Conservation (phyloP, 2,888 invertebrate species). For the Clitarchus hookeri region DNA sequence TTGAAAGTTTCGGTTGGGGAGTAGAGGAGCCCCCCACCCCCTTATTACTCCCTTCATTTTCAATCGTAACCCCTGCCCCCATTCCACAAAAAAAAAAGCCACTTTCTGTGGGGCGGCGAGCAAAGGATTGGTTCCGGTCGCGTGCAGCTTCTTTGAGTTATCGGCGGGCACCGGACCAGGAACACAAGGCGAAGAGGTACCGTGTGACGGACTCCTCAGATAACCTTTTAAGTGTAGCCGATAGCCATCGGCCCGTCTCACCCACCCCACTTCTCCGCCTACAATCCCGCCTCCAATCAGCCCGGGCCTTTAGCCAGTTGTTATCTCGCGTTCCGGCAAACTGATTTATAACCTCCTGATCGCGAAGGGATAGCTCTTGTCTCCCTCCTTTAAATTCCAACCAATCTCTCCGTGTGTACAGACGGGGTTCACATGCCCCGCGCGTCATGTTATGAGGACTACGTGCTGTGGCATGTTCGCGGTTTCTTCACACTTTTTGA, state of each 20-base stretch:
- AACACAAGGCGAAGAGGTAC: not conserved
- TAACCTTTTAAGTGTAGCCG: not conserved
- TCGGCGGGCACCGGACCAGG: too few species aligned
- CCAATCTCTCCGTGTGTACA: too few species aligned
- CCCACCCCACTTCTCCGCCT: not conserved
- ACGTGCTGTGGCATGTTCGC: too few species aligned
- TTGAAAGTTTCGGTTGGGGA: too few species aligned
- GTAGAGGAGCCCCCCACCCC: too few species aligned
- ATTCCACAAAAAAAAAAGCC: not conserved
- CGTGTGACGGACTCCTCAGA: not conserved
- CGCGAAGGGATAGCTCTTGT: not conserved
- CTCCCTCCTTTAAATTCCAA: too few species aligned
- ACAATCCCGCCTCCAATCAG: not conserved
- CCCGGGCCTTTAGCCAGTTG: not conserved
- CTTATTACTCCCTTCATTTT: not conserved
- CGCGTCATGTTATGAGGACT: too few species aligned
- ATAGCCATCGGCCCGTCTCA: not conserved
- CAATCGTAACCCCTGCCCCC: not conserved
- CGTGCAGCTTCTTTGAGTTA: not conserved
- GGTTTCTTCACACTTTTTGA: too few species aligned
- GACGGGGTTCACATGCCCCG: too few species aligned
- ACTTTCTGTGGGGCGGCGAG: not conserved
- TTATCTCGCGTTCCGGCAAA: not conserved
- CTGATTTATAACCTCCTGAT: not conserved
- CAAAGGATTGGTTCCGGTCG: not conserved